Conservation (phyloP, 2,888 invertebrate genomes). For the Drosophila tripunctata region DNA sequence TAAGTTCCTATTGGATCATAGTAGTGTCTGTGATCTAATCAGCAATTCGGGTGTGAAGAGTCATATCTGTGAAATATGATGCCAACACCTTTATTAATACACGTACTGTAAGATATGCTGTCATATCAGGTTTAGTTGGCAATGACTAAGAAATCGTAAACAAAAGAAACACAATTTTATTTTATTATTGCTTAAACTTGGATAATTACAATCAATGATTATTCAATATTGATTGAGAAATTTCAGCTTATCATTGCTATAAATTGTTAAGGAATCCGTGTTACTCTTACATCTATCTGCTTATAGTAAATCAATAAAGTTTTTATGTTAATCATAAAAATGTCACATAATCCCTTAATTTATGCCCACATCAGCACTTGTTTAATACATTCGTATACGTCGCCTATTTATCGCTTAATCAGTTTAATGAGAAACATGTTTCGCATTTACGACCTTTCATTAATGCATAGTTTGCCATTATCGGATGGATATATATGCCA, state of each 20-base stretch:
- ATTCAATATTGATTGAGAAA: slow-evolving; percentile 1
- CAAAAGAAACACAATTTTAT: not conserved
- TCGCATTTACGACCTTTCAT: slow-evolving; percentile 50
- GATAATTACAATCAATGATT: slow-evolving; percentile 4
- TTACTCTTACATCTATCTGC: not conserved
- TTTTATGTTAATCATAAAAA: slow-evolving; percentile 58
- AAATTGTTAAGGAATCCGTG: not conserved
- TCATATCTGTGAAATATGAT: slow-evolving; percentile 28
- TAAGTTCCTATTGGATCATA: slow-evolving; percentile 12
- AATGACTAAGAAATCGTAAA: slow-evolving; percentile 5
- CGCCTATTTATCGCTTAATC: slow-evolving; percentile 66
- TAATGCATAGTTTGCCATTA: slow-evolving; percentile 33
- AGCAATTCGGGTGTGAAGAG: slow-evolving; percentile 13
- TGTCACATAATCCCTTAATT: slow-evolving; percentile 58
- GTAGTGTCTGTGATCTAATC: slow-evolving; percentile 36
- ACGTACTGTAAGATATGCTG: slow-evolving; percentile 3
- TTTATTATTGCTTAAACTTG: not conserved
- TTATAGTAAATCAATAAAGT: slow-evolving; percentile 51
- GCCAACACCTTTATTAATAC: slow-evolving; percentile 15
- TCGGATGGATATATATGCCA: slow-evolving; percentile 2
- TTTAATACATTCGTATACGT: slow-evolving; percentile 36
- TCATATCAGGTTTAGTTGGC: slow-evolving; percentile 11
- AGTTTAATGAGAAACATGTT: slow-evolving; percentile 49
- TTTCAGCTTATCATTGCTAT: not conserved
- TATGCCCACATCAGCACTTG: slow-evolving; percentile 34